Conservation (phyloP, 2,113 vertebrate genomes). For the Tympanuchus pallidicinctus region DNA sequence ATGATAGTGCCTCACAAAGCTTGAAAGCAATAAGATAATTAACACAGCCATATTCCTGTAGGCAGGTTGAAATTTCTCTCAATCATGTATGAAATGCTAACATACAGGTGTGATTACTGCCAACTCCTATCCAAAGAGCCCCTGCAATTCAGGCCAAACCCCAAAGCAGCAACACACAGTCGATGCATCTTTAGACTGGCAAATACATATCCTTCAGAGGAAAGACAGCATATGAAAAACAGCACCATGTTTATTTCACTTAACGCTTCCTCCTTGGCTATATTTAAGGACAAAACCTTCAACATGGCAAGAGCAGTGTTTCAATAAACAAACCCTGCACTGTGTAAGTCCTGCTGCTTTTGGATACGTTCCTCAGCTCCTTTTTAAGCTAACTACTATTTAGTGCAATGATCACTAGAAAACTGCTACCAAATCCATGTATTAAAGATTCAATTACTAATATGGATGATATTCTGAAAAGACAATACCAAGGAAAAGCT, state of each 20-base stretch:
- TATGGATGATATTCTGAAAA: neutral
- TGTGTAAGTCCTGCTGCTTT: neutral
- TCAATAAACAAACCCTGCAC: neutral
- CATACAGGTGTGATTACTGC: neutral
- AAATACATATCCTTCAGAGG: neutral
- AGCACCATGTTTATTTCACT: constrained; percentile 29
- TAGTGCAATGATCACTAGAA: neutral
- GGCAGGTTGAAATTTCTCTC: neutral
- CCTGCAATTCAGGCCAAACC: neutral
- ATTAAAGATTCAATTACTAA: neutral
- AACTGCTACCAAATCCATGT: neutral
- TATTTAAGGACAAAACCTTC: constrained; percentile 40
- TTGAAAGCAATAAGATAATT: neutral
- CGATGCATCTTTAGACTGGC: neutral
- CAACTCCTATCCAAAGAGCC: neutral
- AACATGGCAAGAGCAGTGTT: neutral
- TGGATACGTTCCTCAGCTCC: neutral
- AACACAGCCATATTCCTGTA: neutral
- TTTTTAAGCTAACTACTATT: neutral
- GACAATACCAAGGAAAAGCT: neutral
- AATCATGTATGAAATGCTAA: neutral
- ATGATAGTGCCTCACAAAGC: neutral
- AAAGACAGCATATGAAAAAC: neutral
- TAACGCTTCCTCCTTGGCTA: constrained; percentile 6
- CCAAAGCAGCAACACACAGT: neutral